Conservation (phyloP, 2,888 invertebrate genomes). For the Germaria angustata region DNA sequence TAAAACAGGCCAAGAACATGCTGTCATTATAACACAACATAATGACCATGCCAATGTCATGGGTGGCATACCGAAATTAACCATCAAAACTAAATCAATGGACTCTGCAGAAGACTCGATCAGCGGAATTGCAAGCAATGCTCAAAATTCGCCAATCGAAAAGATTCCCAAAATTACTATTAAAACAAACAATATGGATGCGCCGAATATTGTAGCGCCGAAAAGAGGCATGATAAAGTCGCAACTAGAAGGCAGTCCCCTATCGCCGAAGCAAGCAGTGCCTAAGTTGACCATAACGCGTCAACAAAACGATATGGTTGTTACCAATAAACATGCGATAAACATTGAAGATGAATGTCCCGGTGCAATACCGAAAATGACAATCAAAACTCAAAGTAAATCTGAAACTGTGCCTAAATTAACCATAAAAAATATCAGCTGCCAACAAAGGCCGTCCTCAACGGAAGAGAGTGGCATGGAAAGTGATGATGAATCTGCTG, state of each 20-base stretch:
- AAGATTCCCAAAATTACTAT: conserved; percentile 80
- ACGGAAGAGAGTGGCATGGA: conserved; percentile 71
- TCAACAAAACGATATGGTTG: conserved; percentile 64
- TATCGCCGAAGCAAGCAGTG: conserved; percentile 61
- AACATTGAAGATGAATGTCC: conserved; percentile 18
- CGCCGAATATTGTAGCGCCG: conserved; percentile 65
- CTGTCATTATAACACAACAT: conserved; percentile 80
- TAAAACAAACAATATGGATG: conserved; percentile 71
- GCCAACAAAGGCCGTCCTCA: conserved; percentile 70
- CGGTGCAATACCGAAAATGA: conserved; percentile 61
- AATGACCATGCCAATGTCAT: conserved; percentile 68
- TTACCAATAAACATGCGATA: conserved; percentile 53
- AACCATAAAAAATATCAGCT: conserved; percentile 71
- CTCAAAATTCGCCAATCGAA: conserved; percentile 68
- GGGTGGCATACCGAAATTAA: conserved; percentile 75
- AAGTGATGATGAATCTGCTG: conserved; percentile 45
- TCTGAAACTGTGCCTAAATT: conserved; percentile 73
- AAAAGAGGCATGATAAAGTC: conserved; percentile 50
- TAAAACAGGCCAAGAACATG: conserved; percentile 78
- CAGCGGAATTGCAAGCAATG: conserved; percentile 32
- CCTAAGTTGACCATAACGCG: conserved; percentile 69
- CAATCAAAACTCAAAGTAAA: conserved; percentile 65
- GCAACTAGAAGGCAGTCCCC: conserved; percentile 22
- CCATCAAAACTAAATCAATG: conserved; percentile 78
- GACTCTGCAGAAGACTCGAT: conserved; percentile 71